Evolutionary conservation across 2,797 vertebrate species (phyloP).

Genomic region (Gymnothorax reevesii): DNA sequence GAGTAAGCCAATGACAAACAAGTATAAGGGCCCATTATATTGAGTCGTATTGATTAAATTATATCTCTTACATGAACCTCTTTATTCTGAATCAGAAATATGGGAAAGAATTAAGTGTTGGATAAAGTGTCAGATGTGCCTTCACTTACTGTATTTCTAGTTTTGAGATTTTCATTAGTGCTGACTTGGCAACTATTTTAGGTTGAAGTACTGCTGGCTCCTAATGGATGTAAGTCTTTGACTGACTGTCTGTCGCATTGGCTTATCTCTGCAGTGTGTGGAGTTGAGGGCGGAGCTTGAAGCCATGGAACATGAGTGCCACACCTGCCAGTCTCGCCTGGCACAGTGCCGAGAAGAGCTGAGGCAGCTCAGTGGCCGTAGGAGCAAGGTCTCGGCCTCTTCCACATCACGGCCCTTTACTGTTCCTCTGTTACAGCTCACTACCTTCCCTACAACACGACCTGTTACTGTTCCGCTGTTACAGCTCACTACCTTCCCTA

Average conservation of each 20-base stretch:
- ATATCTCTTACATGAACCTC: not conserved
- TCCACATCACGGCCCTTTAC: not conserved
- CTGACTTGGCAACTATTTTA: not conserved
- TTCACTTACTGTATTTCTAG: not conserved
- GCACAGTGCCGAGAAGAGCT: slow-evolving; percentile 84
- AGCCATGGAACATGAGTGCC: slow-evolving; percentile 79
- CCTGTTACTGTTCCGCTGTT: not conserved
- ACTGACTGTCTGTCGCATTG: slow-evolving; percentile 20
- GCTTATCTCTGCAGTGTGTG: slow-evolving; percentile 68
- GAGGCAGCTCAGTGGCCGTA: slow-evolving; percentile 64
- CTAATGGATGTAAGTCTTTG: slow-evolving; percentile 15
- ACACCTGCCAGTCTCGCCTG: slow-evolving; percentile 78
- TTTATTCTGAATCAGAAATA: not conserved
- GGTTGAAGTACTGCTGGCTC: not conserved
- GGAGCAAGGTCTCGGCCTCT: slow-evolving; percentile 52
- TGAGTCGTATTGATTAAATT: not conserved
- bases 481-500: not conserved
- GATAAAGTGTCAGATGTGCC: not conserved
- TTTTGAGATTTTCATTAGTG: not conserved
- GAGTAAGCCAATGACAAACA: not conserved
- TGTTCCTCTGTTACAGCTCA: not conserved
- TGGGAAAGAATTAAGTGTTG: not conserved
- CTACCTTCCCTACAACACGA: not conserved
- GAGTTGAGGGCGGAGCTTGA: slow-evolving; percentile 81
- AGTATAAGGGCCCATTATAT: not conserved